Evolutionary conservation across 2,113 vertebrate species (phyloP).

Genomic region (Aptenodytes forsteri): DNA sequence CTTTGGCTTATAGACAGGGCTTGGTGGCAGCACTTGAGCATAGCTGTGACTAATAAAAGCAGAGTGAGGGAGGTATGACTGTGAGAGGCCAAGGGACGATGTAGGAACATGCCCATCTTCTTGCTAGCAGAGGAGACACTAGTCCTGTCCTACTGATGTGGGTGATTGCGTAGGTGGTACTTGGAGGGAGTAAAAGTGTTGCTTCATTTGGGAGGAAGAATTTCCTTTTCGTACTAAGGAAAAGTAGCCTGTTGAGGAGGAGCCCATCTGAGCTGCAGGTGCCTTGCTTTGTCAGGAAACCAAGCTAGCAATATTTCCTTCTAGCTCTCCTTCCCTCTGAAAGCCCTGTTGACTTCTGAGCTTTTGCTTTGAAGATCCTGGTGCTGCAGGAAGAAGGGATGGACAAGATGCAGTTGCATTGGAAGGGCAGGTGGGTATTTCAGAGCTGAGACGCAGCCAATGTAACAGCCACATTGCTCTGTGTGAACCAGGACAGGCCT

Average conservation of each 20-base stretch:
- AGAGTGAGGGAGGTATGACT: not conserved
- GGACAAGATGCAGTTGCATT: not conserved
- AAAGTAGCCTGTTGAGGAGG: not conserved
- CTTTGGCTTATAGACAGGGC: not conserved
- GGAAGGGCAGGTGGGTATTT: not conserved
- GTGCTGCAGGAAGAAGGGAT: not conserved
- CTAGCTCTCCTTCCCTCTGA: not conserved
- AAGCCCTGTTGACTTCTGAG: accelerated
- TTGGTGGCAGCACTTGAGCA: not conserved
- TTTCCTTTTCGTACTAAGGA: not conserved
- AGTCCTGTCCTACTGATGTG: not conserved
- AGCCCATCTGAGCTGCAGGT: not conserved
- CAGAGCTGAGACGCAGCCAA: not conserved
- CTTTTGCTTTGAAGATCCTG: not conserved
- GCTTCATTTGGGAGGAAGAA: not conserved
- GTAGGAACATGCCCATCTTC: not conserved
- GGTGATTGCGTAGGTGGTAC: not conserved
- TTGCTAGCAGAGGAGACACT: not conserved
- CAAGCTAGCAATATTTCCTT: not conserved
- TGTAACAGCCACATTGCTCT: too few species aligned
- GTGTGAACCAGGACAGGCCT: not conserved
- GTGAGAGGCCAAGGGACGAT: not conserved
- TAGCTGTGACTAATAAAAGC: not conserved
- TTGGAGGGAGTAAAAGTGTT: not conserved
- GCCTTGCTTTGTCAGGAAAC: not conserved